Base-by-base conservation (phyloP, 1,140 invertebrate genomes). In the Caligus rogercresseyi region DNA sequence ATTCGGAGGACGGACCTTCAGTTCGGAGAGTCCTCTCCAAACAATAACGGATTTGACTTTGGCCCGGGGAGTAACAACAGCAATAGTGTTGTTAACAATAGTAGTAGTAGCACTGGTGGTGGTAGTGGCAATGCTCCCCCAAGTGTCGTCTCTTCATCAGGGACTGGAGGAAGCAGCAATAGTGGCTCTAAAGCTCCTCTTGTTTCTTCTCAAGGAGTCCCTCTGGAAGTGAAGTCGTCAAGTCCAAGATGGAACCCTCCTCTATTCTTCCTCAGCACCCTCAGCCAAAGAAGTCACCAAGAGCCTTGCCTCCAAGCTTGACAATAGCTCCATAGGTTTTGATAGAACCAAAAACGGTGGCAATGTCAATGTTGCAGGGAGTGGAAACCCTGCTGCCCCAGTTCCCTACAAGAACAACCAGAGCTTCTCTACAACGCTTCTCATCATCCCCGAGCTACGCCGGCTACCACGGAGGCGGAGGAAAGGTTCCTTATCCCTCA, bases 1-100 rank as follows among this genome's bases (percentile, higher is more conserved):
- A 74, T 96, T 96, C 74, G 91, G 91, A 54, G 88, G 82, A 15
- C 75, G 65, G 89, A 93, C 69, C 87, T 91, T 2, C 61, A 63
- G 31, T 56, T 59, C 4, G 61, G 52, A 21, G 55, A 20, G 16
- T 16, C 11, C 25, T n/a, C n/a, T n/a, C n/a, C n/a, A n/a, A n/a
- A n/a, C 7, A 18, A n/a, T 54, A 13, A 13, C 14, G 55, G 55
- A 7, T 57, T 57, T 25, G 55, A 57, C 25, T 57, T 57, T 23
- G 13, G 18, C 24, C 20, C 20, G 14, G 52, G 15, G 1, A 61
- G 58, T 25, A 18, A 13, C 14, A 13, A n/a, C n/a, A n/a, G n/a
- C n/a, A n/a, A n/a, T n/a, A n/a, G n/a, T n/a, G n/a, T n/a, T n/a
- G n/a, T n/a, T n/a, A n/a, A n/a, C n/a, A n/a, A n/a, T 25, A 24